phyloP scores from a whole-genome alignment of 2,797 vertebrate genomes.

The Sebastes cheni region DNA sequence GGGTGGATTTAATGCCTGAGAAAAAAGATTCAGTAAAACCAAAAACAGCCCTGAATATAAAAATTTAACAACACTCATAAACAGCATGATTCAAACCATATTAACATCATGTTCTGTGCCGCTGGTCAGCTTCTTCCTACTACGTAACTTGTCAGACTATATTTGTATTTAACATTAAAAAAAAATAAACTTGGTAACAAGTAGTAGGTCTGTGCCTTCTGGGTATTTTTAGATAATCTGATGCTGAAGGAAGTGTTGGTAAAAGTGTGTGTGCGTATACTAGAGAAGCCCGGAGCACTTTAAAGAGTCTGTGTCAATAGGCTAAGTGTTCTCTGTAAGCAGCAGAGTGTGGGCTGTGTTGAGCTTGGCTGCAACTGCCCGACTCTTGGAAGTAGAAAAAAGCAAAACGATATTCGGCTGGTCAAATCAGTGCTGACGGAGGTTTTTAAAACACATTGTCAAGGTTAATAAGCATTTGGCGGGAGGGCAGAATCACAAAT shows the following conservation, averaged over 20 bases:
- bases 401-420: constrained; percentile 13
- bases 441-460: constrained; percentile 29
- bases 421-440: constrained; percentile 40
- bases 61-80: not conserved
- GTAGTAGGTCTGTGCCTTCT: constrained; percentile 11
- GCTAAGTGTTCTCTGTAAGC: constrained; percentile 68
- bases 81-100: constrained; percentile 9
- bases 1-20: not conserved
- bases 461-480: constrained; percentile 35
- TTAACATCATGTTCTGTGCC: not conserved
- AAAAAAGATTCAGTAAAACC: not conserved
- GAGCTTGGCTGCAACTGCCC: constrained; percentile 54
- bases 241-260: constrained; percentile 51
- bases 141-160: constrained; percentile 9
- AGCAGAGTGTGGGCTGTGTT: constrained; percentile 60
- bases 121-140: not conserved
- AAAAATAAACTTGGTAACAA: constrained; percentile 36
- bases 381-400: constrained; percentile 45
- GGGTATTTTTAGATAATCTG: constrained; percentile 51
- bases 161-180: not conserved
- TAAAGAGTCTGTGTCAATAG: constrained; percentile 64
- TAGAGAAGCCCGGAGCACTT: constrained; percentile 61
- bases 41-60: not conserved
- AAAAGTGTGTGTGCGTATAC: constrained; percentile 38
- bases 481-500: not conserved